phyloP scores from a whole-genome alignment of 2,888 invertebrate genomes.

The Litoditis marina region DNA sequence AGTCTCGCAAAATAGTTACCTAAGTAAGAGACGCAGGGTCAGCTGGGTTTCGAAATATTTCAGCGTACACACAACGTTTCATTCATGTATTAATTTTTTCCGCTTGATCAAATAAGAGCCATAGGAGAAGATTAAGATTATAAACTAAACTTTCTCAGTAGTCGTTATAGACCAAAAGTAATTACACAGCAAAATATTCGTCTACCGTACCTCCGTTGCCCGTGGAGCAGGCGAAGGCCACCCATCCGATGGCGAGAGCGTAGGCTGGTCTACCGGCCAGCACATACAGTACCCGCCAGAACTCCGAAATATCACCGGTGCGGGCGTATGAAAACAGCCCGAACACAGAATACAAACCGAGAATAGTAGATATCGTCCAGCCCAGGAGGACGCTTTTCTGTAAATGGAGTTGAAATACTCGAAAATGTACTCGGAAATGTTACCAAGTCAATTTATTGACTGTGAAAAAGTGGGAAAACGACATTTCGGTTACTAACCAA shows the following conservation, averaged over 20 bases:
- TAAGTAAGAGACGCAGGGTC: too few relatives aligned
- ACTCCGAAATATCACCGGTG: slow-evolving; percentile 56
- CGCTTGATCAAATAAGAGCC: not conserved
- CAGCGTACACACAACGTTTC: not conserved
- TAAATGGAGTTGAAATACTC: not conserved
- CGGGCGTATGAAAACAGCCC: slow-evolving; percentile 56
- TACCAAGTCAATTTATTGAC: not conserved
- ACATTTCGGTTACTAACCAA: too few relatives aligned
- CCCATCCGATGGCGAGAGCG: slow-evolving; percentile 64
- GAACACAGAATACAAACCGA: slow-evolving; percentile 57
- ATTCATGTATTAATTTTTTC: not conserved
- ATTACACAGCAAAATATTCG: too few relatives aligned
- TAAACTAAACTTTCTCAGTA: too few relatives aligned
- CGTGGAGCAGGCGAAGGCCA: slow-evolving; percentile 64
- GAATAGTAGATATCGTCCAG: slow-evolving; percentile 30
- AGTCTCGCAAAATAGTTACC: too few relatives aligned
- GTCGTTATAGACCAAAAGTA: too few relatives aligned
- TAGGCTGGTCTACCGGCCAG: slow-evolving; percentile 60
- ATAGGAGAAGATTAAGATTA: too few relatives aligned
- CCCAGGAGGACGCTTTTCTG: slow-evolving; percentile 26
- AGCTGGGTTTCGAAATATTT: not conserved
- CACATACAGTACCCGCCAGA: slow-evolving; percentile 48
- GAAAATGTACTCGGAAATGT: not conserved
- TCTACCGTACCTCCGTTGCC: slow-evolving; percentile 50
- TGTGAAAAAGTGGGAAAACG: too few relatives aligned